phyloP scores from a whole-genome alignment of 2,797 vertebrate species.

The Salmo trutta region DNA sequence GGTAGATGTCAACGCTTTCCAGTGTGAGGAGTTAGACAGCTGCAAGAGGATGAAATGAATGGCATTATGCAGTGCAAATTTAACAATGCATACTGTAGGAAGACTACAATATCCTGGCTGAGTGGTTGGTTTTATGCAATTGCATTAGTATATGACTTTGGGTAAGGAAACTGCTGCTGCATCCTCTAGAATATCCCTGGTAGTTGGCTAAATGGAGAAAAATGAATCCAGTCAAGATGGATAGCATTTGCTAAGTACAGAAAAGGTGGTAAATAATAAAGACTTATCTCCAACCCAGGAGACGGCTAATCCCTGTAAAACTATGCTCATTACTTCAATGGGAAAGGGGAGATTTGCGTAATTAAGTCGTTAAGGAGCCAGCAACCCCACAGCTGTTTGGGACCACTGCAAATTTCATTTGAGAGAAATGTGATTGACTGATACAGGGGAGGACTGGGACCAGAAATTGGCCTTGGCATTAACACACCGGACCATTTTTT shows the following conservation, averaged over 20 bases:
- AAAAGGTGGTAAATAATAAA: slow-evolving; percentile 14
- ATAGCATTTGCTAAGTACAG: slow-evolving; percentile 44
- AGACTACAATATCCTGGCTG: not conserved
- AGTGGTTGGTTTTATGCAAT: not conserved
- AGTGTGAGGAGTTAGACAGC: not conserved
- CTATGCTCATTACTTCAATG: slow-evolving; percentile 61
- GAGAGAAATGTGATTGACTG: slow-evolving; percentile 21
- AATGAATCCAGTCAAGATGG: slow-evolving; percentile 16
- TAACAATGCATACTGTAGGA: not conserved
- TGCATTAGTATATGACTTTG: not conserved
- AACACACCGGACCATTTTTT: no score
- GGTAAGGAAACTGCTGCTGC: not conserved
- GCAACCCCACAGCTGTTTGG: slow-evolving; percentile 65
- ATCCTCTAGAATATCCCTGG: not conserved
- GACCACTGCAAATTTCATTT: slow-evolving; percentile 51
- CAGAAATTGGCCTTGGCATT: no score
- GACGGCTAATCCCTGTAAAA: slow-evolving; percentile 69
- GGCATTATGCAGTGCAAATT: not conserved
- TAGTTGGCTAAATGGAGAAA: not conserved
- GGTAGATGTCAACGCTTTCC: not conserved
- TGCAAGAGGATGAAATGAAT: not conserved
- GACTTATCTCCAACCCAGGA: slow-evolving; percentile 52
- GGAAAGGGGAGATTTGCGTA: slow-evolving; percentile 68
- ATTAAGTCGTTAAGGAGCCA: slow-evolving; percentile 71
- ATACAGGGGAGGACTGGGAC: not conserved